These are phyloP conservation scores for Pachliopta kotzebuea DNA, from an alignment of 2,888 invertebrate genomes.

Conservation along the genomic window DNA sequence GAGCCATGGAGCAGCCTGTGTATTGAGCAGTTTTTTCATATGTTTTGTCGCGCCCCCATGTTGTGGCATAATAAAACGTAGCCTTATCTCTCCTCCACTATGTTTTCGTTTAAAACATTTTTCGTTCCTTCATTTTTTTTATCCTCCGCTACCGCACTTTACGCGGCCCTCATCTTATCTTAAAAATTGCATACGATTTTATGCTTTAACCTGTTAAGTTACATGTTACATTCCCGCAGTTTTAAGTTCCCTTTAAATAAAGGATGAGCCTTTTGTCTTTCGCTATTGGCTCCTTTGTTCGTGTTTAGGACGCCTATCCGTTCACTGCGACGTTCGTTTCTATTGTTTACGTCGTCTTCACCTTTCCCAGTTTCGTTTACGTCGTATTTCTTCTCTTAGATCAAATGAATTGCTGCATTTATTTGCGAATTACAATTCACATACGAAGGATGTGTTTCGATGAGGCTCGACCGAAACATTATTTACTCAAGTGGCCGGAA, in stretches of 20 bases:
- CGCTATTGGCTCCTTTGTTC: slow-evolving; percentile 42
- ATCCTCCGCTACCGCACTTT: slow-evolving; percentile 51
- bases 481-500: slow-evolving; percentile 41
- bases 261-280: slow-evolving; percentile 40
- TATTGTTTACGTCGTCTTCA: slow-evolving; percentile 17
- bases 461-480: slow-evolving; percentile 29
- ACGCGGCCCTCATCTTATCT: slow-evolving; percentile 47
- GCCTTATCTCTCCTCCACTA: slow-evolving; percentile 64
- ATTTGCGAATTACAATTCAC: not conserved
- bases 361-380: not conserved
- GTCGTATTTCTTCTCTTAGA: not conserved
- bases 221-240: slow-evolving; percentile 34
- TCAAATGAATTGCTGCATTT: slow-evolving; percentile 3
- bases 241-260: slow-evolving; percentile 36
- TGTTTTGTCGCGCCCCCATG: slow-evolving; percentile 60
- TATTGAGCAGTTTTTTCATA: slow-evolving; percentile 41
- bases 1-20: slow-evolving; percentile 42
- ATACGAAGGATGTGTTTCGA: not conserved
- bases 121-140: slow-evolving; percentile 55
- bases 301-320: slow-evolving; percentile 37
- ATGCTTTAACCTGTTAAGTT: slow-evolving; percentile 35
- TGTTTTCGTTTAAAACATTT: slow-evolving; percentile 67
- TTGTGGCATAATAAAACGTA: slow-evolving; percentile 60
- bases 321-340: slow-evolving; percentile 29
- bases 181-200: slow-evolving; percentile 34